A percentile compares a stretch with the other conserved stretches of the same genome.
These are phyloP conservation scores for Bagarius yarrelli DNA, from an alignment of 2,113 vertebrate genomes.

Conservation along the genomic window DNA sequence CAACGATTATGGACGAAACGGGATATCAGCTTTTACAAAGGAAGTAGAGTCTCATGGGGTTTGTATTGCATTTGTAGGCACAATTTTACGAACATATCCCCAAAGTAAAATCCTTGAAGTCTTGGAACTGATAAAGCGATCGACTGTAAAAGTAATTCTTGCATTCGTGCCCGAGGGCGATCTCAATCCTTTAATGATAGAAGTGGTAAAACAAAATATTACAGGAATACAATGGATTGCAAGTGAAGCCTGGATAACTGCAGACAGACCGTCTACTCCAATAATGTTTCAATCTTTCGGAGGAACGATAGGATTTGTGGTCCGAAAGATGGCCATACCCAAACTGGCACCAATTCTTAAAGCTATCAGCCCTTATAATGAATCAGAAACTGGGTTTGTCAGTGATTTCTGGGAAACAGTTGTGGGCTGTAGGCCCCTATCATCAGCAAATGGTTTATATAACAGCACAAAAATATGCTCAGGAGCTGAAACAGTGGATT, in stretches of 20 bases:
- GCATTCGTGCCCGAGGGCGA: constrained; percentile 72
- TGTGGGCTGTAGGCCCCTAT: constrained; percentile 57
- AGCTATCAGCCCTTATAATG: constrained; percentile 58
- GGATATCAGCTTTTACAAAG: constrained; percentile 67
- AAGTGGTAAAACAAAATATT: constrained; percentile 71
- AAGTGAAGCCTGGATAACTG: constrained; percentile 74
- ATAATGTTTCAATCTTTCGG: constrained; percentile 68
- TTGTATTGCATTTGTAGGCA: constrained; percentile 72
- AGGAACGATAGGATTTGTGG: constrained; percentile 69
- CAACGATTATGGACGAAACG: constrained; percentile 71
- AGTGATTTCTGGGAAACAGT: constrained; percentile 69
- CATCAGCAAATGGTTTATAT: background rate
- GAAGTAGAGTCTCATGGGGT: constrained; percentile 66
- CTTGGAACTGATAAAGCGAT: constrained; percentile 66
- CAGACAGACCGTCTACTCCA: constrained; percentile 62
- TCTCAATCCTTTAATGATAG: constrained; percentile 71
- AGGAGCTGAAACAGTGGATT: constrained; percentile 64
- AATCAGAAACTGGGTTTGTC: constrained; percentile 59
- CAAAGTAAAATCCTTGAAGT: constrained; percentile 63
- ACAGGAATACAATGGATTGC: constrained; percentile 76
- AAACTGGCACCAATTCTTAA: constrained; percentile 63
- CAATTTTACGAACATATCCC: constrained; percentile 66
- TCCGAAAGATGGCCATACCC: constrained; percentile 69
- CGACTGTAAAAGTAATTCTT: constrained; percentile 69
- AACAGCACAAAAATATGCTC: constrained; percentile 53